Evolutionary conservation across 2,113 vertebrate genomes (phyloP), one percentile per base, ranked within the genome.

Genomic region (Eurypyga helias): DNA sequence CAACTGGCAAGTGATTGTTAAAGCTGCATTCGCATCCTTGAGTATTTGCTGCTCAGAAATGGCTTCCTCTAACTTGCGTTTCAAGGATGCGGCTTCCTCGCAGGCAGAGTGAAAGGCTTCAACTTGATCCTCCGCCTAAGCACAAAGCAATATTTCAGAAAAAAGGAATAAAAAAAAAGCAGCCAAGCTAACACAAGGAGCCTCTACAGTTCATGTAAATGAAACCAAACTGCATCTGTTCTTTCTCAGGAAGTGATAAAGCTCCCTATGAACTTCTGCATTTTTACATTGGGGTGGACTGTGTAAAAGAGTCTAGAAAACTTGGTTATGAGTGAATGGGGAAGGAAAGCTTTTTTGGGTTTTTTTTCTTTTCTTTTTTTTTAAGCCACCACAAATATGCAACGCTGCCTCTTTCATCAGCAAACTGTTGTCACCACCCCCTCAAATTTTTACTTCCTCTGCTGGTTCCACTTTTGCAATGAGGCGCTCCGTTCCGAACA

Each of bases 211-310:
- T 83, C 78, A 60, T 48, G 70, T 73, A 95, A 87, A 89, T 66
- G 49, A 97, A 98, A 96, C 96, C 52, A 62, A 97, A 97, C 94
- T 87, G 94, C 91, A 91, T 97, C 96, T 95, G 96, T 88, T 96
- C 89, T 96, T 91, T 97, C 97, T 97, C 97, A 97, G 98, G 97
- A 97, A 97, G 96, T 86, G 97, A 97, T 98, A 96, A 97, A 97
- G 94, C 97, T 88, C 93, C 71, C 52, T 31, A 61, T 91, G 89
- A 81, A 96, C 98, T 98, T 98, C 98, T 98, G 97, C 96, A 97
- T 92, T 97, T 97, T 93, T 85, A 96, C 89, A 7, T 93, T 96
- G 95, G 97, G 95, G 94, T 86, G 97, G 87, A 95, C 96, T 83
- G 43, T 61, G 78, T 77, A 72, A n/a, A n/a, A n/a, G n/a, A n/a